phyloP scores from a whole-genome alignment of 2,888 invertebrate species.

The Platycnemis pennipes region DNA sequence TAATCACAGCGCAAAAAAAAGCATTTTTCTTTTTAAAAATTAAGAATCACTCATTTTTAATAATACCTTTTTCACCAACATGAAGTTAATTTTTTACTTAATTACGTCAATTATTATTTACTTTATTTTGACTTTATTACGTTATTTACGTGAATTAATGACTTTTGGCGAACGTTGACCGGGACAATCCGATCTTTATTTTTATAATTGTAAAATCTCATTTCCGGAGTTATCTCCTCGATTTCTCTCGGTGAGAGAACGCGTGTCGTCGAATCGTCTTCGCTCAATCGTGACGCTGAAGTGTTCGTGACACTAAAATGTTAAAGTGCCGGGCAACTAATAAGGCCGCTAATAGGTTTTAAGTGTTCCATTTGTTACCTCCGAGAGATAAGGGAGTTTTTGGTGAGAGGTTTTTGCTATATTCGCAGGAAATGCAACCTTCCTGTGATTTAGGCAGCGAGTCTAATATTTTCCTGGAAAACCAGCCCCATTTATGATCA shows the following conservation, averaged over 20 bases:
- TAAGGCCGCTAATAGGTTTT: background rate
- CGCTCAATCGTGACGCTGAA: background rate
- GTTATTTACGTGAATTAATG: no score
- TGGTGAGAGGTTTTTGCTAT: background rate
- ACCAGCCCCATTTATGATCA: constrained; percentile 44
- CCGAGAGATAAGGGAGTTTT: background rate
- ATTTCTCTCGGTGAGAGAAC: background rate
- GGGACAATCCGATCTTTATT: background rate
- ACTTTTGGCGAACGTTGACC: background rate
- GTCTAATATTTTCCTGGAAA: background rate
- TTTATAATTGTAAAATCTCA: no score
- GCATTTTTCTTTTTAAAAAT: no score
- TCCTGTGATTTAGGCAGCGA: constrained; percentile 6
- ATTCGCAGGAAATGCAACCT: background rate
- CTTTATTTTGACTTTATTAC: no score
- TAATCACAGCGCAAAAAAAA: no score
- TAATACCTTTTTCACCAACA: no score
- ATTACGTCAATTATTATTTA: no score
- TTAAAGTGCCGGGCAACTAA: background rate
- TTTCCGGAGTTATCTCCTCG: background rate
- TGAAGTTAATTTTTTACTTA: no score
- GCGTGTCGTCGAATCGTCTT: background rate
- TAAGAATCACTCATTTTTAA: no score
- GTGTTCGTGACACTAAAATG: background rate
- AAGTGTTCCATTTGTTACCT: background rate